Percentiles rank a stretch among this genome's conserved stretches.
Conservation (phyloP, 2,888 invertebrate genomes). For the Euproctis similis region DNA sequence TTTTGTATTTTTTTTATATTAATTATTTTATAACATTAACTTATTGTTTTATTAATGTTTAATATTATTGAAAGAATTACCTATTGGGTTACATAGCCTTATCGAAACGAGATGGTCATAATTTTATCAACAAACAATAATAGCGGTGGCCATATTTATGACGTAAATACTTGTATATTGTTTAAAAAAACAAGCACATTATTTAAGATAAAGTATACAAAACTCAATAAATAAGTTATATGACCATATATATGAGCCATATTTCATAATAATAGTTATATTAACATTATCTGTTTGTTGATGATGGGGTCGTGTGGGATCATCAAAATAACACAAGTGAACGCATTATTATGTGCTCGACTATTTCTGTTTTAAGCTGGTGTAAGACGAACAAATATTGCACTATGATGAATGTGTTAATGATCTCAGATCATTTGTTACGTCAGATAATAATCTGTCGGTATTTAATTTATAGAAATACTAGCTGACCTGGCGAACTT, state of each 20-base stretch:
- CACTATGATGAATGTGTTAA: too few species aligned
- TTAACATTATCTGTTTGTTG: slow-evolving; percentile 26
- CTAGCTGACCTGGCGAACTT: too few species aligned
- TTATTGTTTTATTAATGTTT: too few species aligned
- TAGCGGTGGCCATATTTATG: slow-evolving; percentile 1
- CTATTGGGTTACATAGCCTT: too few species aligned
- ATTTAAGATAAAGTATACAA: slow-evolving; percentile 14
- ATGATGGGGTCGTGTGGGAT: slow-evolving; percentile 21
- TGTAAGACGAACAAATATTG: slow-evolving; percentile 1
- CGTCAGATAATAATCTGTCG: too few species aligned
- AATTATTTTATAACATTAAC: too few species aligned
- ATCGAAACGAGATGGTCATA: too few species aligned
- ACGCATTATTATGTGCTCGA: slow-evolving; percentile 4
- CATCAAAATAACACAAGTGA: slow-evolving; percentile 25
- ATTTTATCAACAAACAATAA: too few species aligned
- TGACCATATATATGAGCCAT: slow-evolving; percentile 21
- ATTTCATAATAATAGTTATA: slow-evolving; percentile 24
- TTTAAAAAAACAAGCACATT: slow-evolving; percentile 24
- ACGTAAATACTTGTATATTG: slow-evolving; percentile 15
- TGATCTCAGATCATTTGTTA: too few species aligned
- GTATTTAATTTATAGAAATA: too few species aligned
- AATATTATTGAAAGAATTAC: too few species aligned
- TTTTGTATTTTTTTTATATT: too few species aligned
- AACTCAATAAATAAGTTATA: slow-evolving; percentile 21
- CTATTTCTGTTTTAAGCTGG: slow-evolving; percentile 1